A percentile compares a stretch with the other conserved stretches of the same genome.
These are phyloP conservation scores for Maccullochella peelii DNA, from an alignment of 2,113 vertebrate species.

Conservation along the genomic window DNA sequence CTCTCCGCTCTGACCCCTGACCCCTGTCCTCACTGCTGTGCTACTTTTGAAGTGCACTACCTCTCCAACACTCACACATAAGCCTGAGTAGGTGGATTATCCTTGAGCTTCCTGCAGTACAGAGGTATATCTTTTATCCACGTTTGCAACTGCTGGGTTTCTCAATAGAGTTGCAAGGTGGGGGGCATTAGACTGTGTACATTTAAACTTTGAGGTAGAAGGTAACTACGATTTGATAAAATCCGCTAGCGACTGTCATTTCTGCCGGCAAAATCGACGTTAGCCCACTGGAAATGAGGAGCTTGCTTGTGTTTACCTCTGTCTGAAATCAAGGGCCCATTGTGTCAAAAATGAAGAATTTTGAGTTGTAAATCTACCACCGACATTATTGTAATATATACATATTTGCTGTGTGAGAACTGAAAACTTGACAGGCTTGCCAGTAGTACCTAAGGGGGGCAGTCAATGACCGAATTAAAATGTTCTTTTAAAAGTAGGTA, in stretches of 20 bases:
- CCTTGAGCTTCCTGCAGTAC: neutral
- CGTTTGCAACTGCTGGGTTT: neutral
- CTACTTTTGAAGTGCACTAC: slow-evolving; percentile 40
- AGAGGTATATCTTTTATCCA: neutral
- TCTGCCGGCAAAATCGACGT: neutral
- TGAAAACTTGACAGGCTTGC: neutral
- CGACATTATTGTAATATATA: neutral
- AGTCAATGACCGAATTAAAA: slow-evolving; percentile 15
- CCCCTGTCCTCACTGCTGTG: slow-evolving; percentile 40
- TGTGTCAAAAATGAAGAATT: neutral
- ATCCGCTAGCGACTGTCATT: neutral
- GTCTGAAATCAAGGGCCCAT: neutral
- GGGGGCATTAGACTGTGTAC: neutral
- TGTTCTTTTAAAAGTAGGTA: neutral
- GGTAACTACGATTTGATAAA: neutral
- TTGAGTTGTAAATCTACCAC: neutral
- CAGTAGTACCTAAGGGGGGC: neutral
- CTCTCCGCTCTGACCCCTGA: slow-evolving; percentile 26
- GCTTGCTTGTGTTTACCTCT: neutral
- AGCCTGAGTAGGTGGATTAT: slow-evolving; percentile 10
- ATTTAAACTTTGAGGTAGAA: neutral
- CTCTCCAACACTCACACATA: slow-evolving; percentile 15
- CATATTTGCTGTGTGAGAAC: neutral
- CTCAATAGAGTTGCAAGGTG: neutral
- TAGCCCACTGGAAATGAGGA: neutral